These are phyloP conservation scores for Eubucco bourcierii DNA, from an alignment of 2,113 vertebrate species.

Conservation along the genomic window DNA sequence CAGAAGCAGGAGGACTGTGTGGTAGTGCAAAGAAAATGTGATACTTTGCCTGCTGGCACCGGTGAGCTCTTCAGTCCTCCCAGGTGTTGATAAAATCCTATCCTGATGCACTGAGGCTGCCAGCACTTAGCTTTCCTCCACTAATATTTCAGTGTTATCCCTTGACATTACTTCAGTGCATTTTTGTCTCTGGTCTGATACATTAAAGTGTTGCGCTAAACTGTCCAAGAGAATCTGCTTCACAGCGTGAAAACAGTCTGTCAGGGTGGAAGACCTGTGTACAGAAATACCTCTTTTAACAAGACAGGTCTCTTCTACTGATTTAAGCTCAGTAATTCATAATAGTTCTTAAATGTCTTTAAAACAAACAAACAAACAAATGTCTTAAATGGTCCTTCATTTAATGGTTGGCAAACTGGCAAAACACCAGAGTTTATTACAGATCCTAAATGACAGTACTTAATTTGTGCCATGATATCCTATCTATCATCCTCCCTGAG, in stretches of 20 bases:
- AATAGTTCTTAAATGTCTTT: not conserved
- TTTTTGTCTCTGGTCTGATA: not conserved
- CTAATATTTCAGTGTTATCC: not conserved
- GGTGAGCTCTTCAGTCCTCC: not conserved
- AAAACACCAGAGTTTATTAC: slow-evolving; percentile 10
- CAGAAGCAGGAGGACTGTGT: not conserved
- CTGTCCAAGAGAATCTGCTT: not conserved
- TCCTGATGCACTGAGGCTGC: not conserved
- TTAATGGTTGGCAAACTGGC: not conserved
- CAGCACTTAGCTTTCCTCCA: not conserved
- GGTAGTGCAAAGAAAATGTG: not conserved
- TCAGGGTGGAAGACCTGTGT: not conserved
- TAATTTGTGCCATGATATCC: not conserved
- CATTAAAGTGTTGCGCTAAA: not conserved
- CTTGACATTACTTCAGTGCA: not conserved
- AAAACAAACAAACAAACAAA: not conserved
- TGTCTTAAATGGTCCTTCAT: not conserved
- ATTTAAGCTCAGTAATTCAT: not conserved
- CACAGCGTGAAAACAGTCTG: not conserved
- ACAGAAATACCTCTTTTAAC: not conserved
- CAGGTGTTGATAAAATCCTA: not conserved
- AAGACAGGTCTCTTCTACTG: not conserved
- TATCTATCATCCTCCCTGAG: not conserved
- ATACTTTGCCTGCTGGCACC: not conserved
- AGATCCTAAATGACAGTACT: not conserved